phyloP scores from a whole-genome alignment of 2,113 vertebrate species.

The Coturnix japonica region DNA sequence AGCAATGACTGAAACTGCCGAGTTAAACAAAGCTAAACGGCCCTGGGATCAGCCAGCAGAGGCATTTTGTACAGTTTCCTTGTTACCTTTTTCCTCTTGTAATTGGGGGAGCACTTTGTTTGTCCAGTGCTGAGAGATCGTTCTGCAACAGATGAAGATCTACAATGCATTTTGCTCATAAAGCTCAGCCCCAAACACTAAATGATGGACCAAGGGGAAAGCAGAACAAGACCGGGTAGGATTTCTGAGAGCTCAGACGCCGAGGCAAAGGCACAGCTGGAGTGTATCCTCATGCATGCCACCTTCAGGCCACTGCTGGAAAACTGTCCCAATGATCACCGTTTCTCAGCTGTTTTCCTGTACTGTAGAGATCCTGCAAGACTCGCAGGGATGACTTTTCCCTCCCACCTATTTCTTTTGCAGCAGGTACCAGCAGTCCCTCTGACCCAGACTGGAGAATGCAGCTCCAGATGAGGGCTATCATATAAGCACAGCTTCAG shows the following conservation, averaged over 20 bases:
- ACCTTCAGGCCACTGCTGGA: neutral
- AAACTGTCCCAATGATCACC: neutral
- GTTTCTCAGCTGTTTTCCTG: neutral
- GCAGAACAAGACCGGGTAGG: neutral
- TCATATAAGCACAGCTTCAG: neutral
- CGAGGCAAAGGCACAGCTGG: neutral
- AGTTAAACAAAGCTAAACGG: neutral
- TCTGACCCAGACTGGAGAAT: neutral
- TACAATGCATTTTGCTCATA: neutral
- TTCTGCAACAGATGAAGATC: neutral
- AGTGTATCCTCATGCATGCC: neutral
- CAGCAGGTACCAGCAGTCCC: neutral
- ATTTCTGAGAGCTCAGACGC: neutral
- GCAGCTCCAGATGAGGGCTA: accelerated
- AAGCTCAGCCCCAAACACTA: neutral
- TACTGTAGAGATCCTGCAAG: neutral
- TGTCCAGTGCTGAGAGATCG: neutral
- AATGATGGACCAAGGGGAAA: neutral
- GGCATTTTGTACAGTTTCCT: neutral
- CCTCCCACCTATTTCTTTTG: neutral
- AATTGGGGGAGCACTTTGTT: neutral
- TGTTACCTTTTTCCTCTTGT: neutral
- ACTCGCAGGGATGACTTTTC: neutral
- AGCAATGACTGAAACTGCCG: neutral
- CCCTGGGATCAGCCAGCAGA: neutral